These are phyloP conservation scores for Odontamblyopus rebecca DNA, from an alignment of 2,797 vertebrate genomes.

Conservation along the genomic window DNA sequence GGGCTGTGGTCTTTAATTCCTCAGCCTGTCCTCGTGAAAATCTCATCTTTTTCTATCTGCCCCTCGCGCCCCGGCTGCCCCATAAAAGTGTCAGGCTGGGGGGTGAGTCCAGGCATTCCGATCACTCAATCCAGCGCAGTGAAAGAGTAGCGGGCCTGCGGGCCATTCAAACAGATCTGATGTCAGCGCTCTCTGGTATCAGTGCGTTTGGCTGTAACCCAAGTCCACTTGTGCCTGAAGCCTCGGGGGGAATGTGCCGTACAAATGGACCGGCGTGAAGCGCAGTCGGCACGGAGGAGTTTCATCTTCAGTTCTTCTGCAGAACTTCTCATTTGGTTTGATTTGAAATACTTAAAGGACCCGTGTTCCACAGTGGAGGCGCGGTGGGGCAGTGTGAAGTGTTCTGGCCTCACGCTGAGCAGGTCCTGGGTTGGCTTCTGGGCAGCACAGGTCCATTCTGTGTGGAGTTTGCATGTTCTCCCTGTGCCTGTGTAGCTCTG, in stretches of 20 bases:
- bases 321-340: no score
- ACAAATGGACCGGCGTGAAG: slow-evolving; percentile 4
- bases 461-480: no score
- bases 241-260: slow-evolving; percentile 59
- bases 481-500: no score
- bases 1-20: slow-evolving; percentile 31
- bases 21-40: slow-evolving; percentile 40
- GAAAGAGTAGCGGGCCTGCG: slow-evolving; percentile 69
- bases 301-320: not conserved
- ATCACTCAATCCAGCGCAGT: slow-evolving; percentile 59
- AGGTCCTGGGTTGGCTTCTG: no score
- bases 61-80: slow-evolving; percentile 45
- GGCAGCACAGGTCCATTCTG: no score
- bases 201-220: slow-evolving; percentile 74
- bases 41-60: slow-evolving; percentile 51
- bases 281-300: not conserved
- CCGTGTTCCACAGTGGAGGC: no score
- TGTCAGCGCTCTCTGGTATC: slow-evolving; percentile 83
- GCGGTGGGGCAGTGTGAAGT: no score
- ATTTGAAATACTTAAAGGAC: no score
- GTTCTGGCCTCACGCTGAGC: no score
- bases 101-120: slow-evolving; percentile 66
- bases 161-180: slow-evolving; percentile 80
- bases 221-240: slow-evolving; percentile 70
- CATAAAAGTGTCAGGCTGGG: slow-evolving; percentile 66